Conservation (phyloP, 2,113 vertebrate genomes). For the Aleadryas rufinucha region DNA sequence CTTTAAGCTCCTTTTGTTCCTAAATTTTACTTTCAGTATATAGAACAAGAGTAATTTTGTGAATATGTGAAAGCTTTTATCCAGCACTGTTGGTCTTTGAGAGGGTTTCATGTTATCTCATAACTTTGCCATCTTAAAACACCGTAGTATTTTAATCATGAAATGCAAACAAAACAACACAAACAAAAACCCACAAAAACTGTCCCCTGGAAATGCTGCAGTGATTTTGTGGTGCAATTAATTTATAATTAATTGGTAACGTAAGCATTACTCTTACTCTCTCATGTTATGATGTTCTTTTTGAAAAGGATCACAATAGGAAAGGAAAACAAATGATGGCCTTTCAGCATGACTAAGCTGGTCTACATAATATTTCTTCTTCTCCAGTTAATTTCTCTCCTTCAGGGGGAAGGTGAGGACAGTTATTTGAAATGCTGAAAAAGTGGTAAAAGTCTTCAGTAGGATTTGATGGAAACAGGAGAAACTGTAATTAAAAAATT, state of each 20-base stretch:
- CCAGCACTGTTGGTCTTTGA: neutral
- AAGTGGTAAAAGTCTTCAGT: neutral
- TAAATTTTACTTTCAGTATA: neutral
- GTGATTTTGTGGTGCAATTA: neutral
- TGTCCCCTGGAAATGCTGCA: neutral
- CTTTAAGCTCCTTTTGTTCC: neutral
- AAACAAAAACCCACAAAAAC: rapidly evolving
- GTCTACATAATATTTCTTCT: neutral
- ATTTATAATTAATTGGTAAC: neutral
- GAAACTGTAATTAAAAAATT: neutral
- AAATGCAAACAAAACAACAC: neutral
- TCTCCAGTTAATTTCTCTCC: neutral
- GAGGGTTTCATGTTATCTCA: neutral
- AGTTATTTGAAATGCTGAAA: neutral
- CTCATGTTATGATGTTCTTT: neutral
- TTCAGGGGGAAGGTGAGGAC: neutral
- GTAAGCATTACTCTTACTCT: neutral
- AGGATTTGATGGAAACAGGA: neutral
- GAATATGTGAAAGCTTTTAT: neutral
- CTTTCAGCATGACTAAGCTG: neutral
- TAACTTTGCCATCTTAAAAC: neutral
- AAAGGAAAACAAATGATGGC: neutral
- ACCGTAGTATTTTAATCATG: neutral
- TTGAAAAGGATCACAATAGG: neutral
- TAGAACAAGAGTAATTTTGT: neutral